Conservation (phyloP, 2,797 vertebrate species). For the Alosa sapidissima region DNA sequence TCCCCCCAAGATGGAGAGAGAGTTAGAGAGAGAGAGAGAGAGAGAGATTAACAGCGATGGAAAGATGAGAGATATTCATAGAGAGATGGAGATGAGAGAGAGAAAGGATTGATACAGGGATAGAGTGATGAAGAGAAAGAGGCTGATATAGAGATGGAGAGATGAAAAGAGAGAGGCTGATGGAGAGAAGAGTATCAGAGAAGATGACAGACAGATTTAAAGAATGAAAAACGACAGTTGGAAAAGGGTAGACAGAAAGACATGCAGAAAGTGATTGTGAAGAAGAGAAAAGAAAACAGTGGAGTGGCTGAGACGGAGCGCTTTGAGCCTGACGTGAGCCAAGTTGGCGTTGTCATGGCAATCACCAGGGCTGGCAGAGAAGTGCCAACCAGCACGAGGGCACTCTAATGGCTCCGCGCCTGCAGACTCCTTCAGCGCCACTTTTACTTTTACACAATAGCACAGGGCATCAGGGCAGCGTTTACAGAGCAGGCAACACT, state of each 20-base stretch:
- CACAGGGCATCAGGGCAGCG: background rate
- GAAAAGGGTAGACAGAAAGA: background rate
- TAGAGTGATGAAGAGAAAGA: no score
- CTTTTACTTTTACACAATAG: background rate
- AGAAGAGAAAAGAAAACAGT: background rate
- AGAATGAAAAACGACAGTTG: background rate
- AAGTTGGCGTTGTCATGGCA: background rate
- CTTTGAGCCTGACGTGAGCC: background rate
- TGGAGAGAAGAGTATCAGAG: background rate
- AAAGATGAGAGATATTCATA: no score
- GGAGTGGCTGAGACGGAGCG: background rate
- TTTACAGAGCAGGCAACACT: background rate
- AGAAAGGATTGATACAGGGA: no score
- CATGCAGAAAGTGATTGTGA: background rate
- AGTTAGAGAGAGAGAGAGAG: background rate
- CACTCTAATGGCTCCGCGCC: background rate
- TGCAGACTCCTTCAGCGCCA: background rate
- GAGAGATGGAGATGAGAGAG: no score
- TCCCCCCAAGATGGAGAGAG: background rate
- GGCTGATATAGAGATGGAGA: background rate
- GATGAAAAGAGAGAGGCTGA: background rate
- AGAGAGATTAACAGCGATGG: background rate
- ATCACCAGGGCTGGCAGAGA: background rate
- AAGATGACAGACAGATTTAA: background rate
- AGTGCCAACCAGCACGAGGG: background rate